These are phyloP conservation scores for Heliothis virescens DNA, from an alignment of 1,140 invertebrate genomes.

Conservation along the genomic window DNA sequence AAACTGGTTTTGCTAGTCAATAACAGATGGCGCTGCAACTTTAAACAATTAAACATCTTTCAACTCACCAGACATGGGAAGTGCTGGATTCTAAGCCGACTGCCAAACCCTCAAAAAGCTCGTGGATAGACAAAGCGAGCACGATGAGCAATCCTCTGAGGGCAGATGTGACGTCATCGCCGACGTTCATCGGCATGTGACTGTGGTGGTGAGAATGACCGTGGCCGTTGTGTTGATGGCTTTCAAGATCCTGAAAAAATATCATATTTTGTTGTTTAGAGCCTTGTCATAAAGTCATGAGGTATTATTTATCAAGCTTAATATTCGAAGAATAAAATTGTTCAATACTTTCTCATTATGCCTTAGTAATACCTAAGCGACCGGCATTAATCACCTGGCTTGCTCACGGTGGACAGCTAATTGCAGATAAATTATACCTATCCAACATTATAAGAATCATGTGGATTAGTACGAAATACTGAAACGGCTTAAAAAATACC, in stretches of 20 bases:
- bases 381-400: too few relatives aligned
- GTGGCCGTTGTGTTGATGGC: slow-evolving; percentile 74
- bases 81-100: slow-evolving; percentile 92
- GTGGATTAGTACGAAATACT: neutral
- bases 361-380: too few relatives aligned
- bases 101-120: slow-evolving; percentile 96
- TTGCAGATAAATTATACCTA: neutral
- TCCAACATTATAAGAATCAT: neutral
- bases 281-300: too few relatives aligned
- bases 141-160: slow-evolving; percentile 93
- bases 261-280: neutral
- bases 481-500: slow-evolving; percentile 47
- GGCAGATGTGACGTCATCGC: slow-evolving; percentile 88
- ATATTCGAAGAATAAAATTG: too few relatives aligned
- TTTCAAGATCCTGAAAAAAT: slow-evolving; percentile 67
- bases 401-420: too few relatives aligned
- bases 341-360: too few relatives aligned
- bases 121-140: slow-evolving; percentile 95
- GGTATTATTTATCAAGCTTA: too few relatives aligned
- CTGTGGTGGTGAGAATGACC: slow-evolving; percentile 86
- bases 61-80: slow-evolving; percentile 89
- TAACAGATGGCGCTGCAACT: slow-evolving; percentile 16
- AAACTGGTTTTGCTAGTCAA: slow-evolving; percentile 24
- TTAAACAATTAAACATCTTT: neutral
- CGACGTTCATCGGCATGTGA: slow-evolving; percentile 79